phyloP scores from a whole-genome alignment of 2,888 invertebrate genomes.

The Nomada goodeniana region DNA sequence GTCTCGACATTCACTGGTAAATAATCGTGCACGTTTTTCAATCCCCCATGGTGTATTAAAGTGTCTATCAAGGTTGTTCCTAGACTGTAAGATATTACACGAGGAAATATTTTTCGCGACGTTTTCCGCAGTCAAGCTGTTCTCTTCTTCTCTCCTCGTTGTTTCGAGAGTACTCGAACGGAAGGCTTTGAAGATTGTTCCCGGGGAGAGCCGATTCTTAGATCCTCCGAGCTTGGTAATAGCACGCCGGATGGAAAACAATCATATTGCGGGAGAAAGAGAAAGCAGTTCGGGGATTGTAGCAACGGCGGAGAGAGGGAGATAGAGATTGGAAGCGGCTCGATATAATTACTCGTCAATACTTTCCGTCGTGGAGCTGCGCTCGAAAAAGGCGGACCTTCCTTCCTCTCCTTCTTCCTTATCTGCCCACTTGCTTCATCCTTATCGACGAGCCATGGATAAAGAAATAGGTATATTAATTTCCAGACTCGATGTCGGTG shows the following conservation, averaged over 20 bases:
- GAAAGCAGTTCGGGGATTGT: background rate
- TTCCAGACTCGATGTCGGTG: conserved; percentile 85
- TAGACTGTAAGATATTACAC: background rate
- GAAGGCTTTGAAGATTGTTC: conserved; percentile 53
- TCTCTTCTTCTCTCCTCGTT: background rate
- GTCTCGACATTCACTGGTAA: conserved; percentile 95
- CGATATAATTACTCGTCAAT: conserved; percentile 70
- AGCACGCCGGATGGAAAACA: conserved; percentile 56
- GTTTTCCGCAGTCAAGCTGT: conserved; percentile 13
- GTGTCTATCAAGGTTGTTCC: no score
- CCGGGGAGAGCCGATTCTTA: conserved; percentile 40
- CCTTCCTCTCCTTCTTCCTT: conserved; percentile 26
- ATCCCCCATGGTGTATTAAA: no score
- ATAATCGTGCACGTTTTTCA: conserved; percentile 56
- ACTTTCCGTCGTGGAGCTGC: conserved; percentile 37
- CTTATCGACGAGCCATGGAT: conserved; percentile 2
- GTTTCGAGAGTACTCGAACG: conserved; percentile 31
- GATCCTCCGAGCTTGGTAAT: conserved; percentile 44
- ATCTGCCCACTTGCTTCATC: conserved; percentile 18
- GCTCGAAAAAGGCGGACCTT: conserved; percentile 10
- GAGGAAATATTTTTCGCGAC: conserved; percentile 30
- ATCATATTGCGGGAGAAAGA: conserved; percentile 49
- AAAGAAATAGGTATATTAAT: conserved; percentile 44
- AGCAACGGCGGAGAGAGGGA: background rate
- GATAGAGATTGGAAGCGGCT: conserved; percentile 24